Evolutionary conservation across 2,888 invertebrate genomes (phyloP).

Genomic region (Calameuta idolon): DNA sequence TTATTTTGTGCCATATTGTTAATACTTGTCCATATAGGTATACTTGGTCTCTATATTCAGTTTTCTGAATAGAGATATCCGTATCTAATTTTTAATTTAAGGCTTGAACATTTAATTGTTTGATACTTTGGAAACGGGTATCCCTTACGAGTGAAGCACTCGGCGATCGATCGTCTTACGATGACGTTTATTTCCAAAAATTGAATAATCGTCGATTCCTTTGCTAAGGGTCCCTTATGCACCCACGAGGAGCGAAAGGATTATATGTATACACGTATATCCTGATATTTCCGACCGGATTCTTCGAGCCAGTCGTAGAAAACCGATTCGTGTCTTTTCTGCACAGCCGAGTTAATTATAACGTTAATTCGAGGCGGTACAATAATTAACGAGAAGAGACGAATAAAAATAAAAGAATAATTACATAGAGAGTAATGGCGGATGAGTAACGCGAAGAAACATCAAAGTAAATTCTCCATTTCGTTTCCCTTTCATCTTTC

Average conservation of each 20-base stretch:
- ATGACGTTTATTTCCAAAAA: conserved; percentile 14
- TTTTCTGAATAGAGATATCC: neutral
- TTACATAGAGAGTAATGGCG: neutral
- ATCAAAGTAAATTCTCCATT: neutral
- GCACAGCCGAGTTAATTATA: neutral
- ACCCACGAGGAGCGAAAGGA: neutral
- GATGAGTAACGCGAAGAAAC: neutral
- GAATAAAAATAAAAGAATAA: neutral
- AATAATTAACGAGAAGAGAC: neutral
- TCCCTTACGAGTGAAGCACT: neutral
- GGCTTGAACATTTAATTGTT: conserved; percentile 31
- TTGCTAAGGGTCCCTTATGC: neutral
- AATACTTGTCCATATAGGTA: neutral
- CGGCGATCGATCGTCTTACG: conserved; percentile 24
- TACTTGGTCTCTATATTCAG: neutral
- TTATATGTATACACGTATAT: neutral
- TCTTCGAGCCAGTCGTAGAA: neutral
- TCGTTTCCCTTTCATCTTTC: conserved; percentile 9
- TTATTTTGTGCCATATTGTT: neutral
- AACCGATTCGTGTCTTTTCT: neutral
- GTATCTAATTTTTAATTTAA: conserved; percentile 38
- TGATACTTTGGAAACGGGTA: neutral
- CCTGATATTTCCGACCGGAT: neutral
- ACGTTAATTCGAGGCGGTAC: neutral
- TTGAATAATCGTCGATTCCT: conserved; percentile 20